Evolutionary conservation across 2,797 vertebrate genomes (phyloP).

Genomic region (Siniperca undulata): DNA sequence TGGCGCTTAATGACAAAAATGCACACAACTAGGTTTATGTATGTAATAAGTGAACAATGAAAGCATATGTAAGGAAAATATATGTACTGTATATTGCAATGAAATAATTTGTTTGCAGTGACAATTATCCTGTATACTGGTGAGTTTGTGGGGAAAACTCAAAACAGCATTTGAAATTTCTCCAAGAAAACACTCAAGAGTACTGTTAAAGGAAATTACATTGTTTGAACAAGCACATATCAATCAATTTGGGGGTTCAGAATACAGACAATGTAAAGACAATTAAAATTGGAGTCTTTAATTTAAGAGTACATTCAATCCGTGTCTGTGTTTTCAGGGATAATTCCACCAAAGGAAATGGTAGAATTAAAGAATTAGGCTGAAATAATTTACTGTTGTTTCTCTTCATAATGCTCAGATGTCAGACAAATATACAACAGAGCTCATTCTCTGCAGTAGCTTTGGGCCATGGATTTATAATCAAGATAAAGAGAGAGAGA

Average conservation of each 20-base stretch:
- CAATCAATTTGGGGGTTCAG: slow-evolving; percentile 1
- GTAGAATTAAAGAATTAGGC: slow-evolving; percentile 59
- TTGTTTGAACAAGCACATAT: slow-evolving; percentile 40
- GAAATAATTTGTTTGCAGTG: slow-evolving; percentile 33
- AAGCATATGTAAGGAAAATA: slow-evolving; percentile 44
- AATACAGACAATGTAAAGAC: slow-evolving; percentile 32
- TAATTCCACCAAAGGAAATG: slow-evolving; percentile 66
- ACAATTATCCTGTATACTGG: slow-evolving; percentile 7
- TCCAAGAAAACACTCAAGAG: slow-evolving; percentile 7
- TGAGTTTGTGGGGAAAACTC: slow-evolving; percentile 15
- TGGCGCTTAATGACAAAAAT: slow-evolving; percentile 62
- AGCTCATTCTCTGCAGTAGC: slow-evolving; percentile 8
- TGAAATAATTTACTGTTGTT: slow-evolving; percentile 37
- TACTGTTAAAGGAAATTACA: slow-evolving; percentile 36
- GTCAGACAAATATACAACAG: slow-evolving; percentile 20
- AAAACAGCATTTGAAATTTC: background rate
- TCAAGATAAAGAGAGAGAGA: background rate
- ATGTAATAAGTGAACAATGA: slow-evolving; percentile 38
- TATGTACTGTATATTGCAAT: slow-evolving; percentile 56
- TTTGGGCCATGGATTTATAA: slow-evolving; percentile 39
- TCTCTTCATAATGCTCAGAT: slow-evolving; percentile 28
- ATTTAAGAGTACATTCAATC: slow-evolving; percentile 34
- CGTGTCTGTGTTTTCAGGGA: slow-evolving; percentile 44
- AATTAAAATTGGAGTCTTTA: slow-evolving; percentile 40
- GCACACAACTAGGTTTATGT: slow-evolving; percentile 54